phyloP scores from a whole-genome alignment of 1,140 invertebrate species.

The Diprion similis region DNA sequence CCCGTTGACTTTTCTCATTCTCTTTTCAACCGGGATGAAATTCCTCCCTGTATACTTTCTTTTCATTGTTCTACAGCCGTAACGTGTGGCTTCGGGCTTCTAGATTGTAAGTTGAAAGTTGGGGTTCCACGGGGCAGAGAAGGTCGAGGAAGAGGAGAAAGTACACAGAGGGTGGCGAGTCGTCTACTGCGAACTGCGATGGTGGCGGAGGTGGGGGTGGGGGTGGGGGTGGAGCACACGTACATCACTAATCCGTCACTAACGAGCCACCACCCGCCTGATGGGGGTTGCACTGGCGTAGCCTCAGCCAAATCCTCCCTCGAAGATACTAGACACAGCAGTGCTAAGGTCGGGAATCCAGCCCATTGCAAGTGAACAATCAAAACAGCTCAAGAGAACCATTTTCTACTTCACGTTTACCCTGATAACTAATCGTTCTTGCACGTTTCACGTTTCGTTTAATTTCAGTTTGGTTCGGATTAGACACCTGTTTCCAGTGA shows the following conservation, averaged over 20 bases:
- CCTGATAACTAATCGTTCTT: too few relatives aligned
- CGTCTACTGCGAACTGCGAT: neutral
- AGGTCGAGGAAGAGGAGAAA: constrained; percentile 35
- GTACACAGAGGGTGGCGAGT: constrained; percentile 41
- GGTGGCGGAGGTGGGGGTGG: constrained; percentile 30
- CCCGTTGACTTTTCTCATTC: too few relatives aligned
- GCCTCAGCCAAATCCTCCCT: constrained; percentile 8
- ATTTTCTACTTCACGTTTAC: too few relatives aligned
- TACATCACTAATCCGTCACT: constrained; percentile 56
- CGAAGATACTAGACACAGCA: too few relatives aligned
- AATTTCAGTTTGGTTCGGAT: too few relatives aligned
- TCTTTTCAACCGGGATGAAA: too few relatives aligned
- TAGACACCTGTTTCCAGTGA: too few relatives aligned
- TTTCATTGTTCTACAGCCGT: neutral
- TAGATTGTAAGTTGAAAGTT: neutral
- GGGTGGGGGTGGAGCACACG: constrained; percentile 37
- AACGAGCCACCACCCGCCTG: constrained; percentile 46
- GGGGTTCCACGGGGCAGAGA: too few relatives aligned
- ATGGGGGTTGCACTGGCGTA: constrained; percentile 43
- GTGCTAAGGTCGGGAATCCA: too few relatives aligned
- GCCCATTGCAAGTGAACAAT: too few relatives aligned
- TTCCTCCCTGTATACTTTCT: neutral
- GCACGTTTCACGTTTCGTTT: too few relatives aligned
- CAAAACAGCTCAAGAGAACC: too few relatives aligned
- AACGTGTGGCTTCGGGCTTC: neutral